Percentiles rank a stretch among this genome's conserved stretches.
These are phyloP conservation scores for Gobiocypris rarus DNA, from an alignment of 2,113 vertebrate species.

Conservation along the genomic window DNA sequence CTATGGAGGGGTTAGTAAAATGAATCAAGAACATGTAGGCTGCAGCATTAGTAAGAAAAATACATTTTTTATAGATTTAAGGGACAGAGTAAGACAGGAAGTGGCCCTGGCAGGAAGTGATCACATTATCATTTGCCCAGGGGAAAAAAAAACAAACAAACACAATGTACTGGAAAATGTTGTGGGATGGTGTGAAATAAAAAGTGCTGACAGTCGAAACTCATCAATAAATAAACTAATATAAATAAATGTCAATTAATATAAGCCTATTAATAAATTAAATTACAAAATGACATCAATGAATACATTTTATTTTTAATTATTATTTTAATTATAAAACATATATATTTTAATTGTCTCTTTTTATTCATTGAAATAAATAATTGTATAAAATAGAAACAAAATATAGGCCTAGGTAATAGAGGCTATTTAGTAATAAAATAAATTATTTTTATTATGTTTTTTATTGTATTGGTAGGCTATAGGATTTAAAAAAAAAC, in stretches of 20 bases:
- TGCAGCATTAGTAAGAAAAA: neutral
- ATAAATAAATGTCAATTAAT: neutral
- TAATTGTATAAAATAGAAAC: too few relatives aligned
- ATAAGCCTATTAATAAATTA: neutral
- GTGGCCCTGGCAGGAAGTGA: neutral
- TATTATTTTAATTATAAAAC: neutral
- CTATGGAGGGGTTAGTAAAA: neutral
- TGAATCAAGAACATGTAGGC: neutral
- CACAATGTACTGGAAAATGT: neutral
- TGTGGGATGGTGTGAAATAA: neutral
- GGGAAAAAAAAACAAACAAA: neutral
- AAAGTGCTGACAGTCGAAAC: neutral
- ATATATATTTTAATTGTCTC: too few relatives aligned
- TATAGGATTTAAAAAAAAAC: too few relatives aligned
- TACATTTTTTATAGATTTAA: neutral
- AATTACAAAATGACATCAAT: neutral
- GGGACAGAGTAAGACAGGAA: neutral
- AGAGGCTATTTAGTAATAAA: too few relatives aligned
- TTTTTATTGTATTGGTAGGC: too few relatives aligned
- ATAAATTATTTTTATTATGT: too few relatives aligned
- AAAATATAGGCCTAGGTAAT: too few relatives aligned
- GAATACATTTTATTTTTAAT: neutral
- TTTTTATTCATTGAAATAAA: too few relatives aligned
- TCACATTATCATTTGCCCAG: neutral
- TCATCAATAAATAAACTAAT: neutral